Percentiles rank a stretch among this genome's conserved stretches.
These are phyloP conservation scores for Sitophilus oryzae DNA, from an alignment of 1,140 invertebrate species.

Conservation along the genomic window DNA sequence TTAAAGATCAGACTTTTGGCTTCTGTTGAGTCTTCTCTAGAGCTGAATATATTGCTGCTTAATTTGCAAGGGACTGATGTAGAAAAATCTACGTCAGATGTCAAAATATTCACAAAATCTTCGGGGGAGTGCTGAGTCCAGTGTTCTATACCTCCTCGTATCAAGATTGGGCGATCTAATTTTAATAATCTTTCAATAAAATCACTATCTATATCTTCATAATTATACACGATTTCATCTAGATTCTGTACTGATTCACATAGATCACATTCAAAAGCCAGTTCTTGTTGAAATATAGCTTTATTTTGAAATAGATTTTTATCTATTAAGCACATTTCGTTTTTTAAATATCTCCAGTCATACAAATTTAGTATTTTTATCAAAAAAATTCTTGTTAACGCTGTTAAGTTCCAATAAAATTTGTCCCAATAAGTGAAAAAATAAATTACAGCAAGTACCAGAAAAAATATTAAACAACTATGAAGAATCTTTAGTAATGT, in stretches of 20 bases:
- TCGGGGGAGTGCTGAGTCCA: constrained; percentile 23
- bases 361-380: constrained; percentile 67
- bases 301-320: constrained; percentile 1
- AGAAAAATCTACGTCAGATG: constrained; percentile 14
- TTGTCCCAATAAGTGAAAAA: constrained; percentile 46
- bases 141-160: constrained; percentile 22
- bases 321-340: constrained; percentile 62
- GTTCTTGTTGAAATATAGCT: constrained; percentile 33
- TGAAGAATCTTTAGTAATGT: background rate
- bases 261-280: constrained; percentile 37
- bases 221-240: constrained; percentile 20
- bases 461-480: background rate
- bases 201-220: constrained; percentile 15
- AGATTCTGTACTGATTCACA: constrained; percentile 35
- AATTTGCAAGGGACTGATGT: constrained; percentile 35
- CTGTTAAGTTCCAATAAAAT: constrained; percentile 52
- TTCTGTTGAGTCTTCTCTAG: constrained; percentile 5
- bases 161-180: constrained; percentile 31
- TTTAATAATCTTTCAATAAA: constrained; percentile 29
- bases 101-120: constrained; percentile 16
- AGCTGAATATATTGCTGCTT: constrained; percentile 27
- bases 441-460: constrained; percentile 34
- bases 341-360: constrained; percentile 75
- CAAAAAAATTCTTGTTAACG: constrained; percentile 56
- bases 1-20: constrained; percentile 18